phyloP scores from a whole-genome alignment of 2,797 vertebrate species.

The Lacerta viridis region DNA sequence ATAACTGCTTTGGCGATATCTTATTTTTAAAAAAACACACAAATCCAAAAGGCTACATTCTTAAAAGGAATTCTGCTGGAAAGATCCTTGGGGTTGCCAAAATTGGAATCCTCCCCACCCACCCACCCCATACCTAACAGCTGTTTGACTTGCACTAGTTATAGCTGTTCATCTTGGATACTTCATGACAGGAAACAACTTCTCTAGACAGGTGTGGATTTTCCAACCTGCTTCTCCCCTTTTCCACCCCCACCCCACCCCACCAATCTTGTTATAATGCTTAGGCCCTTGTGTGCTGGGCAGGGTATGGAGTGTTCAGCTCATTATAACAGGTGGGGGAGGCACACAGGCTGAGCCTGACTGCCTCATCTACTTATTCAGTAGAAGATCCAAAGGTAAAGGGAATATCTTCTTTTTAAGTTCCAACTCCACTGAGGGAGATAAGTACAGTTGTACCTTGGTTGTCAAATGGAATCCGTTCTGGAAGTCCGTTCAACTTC shows the following conservation, averaged over 20 bases:
- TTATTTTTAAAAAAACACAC: neutral
- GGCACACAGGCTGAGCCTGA: no score
- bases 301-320: no score
- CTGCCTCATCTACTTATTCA: neutral
- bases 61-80: neutral
- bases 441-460: neutral
- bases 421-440: no score
- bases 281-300: neutral
- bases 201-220: neutral
- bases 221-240: neutral
- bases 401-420: no score
- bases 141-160: neutral
- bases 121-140: neutral
- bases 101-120: neutral
- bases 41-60: neutral
- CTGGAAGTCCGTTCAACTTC: no score
- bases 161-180: neutral
- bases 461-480: no score
- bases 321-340: neutral
- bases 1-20: neutral
- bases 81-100: neutral
- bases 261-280: no score
- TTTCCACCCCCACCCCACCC: no score
- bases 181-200: neutral
- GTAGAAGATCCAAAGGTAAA: neutral